Evolutionary conservation across 2,888 invertebrate genomes (phyloP), one percentile per base, ranked within the genome.

Genomic region (Sinhomidia bicolor): DNA sequence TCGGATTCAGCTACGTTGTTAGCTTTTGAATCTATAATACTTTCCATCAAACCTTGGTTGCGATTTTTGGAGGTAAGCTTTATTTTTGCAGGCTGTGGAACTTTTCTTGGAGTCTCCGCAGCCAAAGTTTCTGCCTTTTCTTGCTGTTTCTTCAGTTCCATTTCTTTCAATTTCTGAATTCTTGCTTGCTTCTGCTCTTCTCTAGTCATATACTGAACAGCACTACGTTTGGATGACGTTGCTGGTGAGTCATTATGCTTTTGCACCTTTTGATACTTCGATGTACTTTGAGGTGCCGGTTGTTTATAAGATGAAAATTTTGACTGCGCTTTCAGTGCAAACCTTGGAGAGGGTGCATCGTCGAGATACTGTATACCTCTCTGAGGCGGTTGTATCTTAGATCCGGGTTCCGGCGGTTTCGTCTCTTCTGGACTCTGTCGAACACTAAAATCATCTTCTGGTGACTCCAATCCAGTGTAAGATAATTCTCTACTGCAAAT

Each of bases 41-140:
- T 57, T 2, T 79, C 74, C 41, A 90, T 57, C 4, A 90, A 60
- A n/a, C 54, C 82, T 41, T 88, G 65, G 20, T 86, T 80, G n/a
- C 89, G 23, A 41, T 76, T 85, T 26, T 81, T 80, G 23, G 23
- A 17, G 2, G 80, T 78, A 5, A 74, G 12, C 51, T 88, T 86
- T 1, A 89, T 60, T 76, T 89, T 90, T 0, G 86, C 83, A 14
- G 83, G 57, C 57, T 57, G 65, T 47, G 78, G 29, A 9, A 23
- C 7, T 32, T 78, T 85, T 7, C 81, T 62, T 26, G 20, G 76
- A n/a, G 1, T 54, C 7, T 10, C 54, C 1, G 36, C 23, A 20
- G 51, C 17, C n/a, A n/a, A n/a, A 68, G 54, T 32, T 26, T 26
- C 20, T 65, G 57, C 60, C 10, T 14, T 41, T 65, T 51, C 76